These are phyloP conservation scores for Drosophila planitibia DNA, from an alignment of 2,888 invertebrate species.

Conservation along the genomic window DNA sequence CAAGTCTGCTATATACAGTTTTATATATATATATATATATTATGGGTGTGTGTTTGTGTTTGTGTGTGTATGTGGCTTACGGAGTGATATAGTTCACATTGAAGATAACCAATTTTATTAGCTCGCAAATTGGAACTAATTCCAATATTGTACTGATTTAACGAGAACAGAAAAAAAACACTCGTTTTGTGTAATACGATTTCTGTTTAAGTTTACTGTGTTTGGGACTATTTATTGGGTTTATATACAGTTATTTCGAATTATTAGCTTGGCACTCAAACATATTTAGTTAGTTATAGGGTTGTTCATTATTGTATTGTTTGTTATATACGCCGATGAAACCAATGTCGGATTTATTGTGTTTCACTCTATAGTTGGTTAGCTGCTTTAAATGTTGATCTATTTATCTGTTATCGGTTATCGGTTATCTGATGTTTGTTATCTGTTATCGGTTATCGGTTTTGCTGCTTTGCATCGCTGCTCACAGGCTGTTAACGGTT, in stretches of 20 bases:
- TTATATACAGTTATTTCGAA: slow-evolving; percentile 68
- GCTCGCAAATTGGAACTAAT: slow-evolving; percentile 20
- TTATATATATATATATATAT: background rate
- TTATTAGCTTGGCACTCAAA: slow-evolving; percentile 85
- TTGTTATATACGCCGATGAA: slow-evolving; percentile 56
- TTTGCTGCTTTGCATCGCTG: slow-evolving; percentile 20
- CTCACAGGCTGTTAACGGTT: slow-evolving; percentile 37
- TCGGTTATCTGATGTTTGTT: slow-evolving; percentile 11
- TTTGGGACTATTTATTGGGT: slow-evolving; percentile 29
- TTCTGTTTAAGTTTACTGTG: slow-evolving; percentile 34
- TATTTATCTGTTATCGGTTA: slow-evolving; percentile 25
- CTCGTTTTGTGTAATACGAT: slow-evolving; percentile 18
- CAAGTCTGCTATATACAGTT: slow-evolving; percentile 31
- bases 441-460: slow-evolving; percentile 31
- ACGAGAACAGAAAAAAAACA: slow-evolving; percentile 19
- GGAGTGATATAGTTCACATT: slow-evolving; percentile 14
- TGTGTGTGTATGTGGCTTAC: slow-evolving; percentile 10
- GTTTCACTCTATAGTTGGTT: slow-evolving; percentile 52
- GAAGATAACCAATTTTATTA: slow-evolving; percentile 17
- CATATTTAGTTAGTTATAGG: slow-evolving; percentile 55
- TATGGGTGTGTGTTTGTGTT: background rate
- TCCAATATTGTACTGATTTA: slow-evolving; percentile 19
- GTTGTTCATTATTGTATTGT: slow-evolving; percentile 46
- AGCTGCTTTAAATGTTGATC: slow-evolving; percentile 27
- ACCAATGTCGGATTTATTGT: slow-evolving; percentile 62